Evolutionary conservation across 2,888 invertebrate species (phyloP).

Genomic region (Ennomos quercinarius): DNA sequence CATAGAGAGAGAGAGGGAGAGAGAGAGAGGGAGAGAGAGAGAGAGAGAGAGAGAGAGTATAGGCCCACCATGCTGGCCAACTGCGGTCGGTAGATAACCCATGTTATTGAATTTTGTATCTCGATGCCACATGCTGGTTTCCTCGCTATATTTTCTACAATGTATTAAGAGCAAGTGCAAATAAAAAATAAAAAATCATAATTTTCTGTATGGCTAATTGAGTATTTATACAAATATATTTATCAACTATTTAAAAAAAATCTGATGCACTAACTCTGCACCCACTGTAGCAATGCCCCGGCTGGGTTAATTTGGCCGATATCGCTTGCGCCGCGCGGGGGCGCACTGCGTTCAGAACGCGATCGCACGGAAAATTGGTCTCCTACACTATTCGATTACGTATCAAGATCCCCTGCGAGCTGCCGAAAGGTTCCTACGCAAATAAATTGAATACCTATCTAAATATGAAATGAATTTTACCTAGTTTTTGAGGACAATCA

Average conservation of each 20-base stretch:
- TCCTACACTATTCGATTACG: conserved; percentile 76
- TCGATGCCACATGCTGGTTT: too few relatives aligned
- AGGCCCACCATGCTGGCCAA: too few relatives aligned
- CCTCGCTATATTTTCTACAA: too few relatives aligned
- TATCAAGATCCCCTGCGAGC: conserved; percentile 72
- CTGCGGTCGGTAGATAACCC: too few relatives aligned
- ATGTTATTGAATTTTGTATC: too few relatives aligned
- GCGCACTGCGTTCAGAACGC: conserved; percentile 55
- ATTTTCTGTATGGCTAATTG: too few relatives aligned
- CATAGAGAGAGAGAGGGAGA: too few relatives aligned
- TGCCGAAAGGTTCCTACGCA: conserved; percentile 49
- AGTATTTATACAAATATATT: too few relatives aligned
- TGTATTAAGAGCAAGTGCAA: too few relatives aligned
- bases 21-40: too few relatives aligned
- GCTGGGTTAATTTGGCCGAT: conserved; percentile 76
- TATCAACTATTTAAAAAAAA: background rate
- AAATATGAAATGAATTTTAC: conserved; percentile 36
- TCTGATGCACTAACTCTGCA: conserved; percentile 34
- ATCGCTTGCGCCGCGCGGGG: conserved; percentile 59
- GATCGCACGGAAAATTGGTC: conserved; percentile 81
- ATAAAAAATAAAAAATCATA: too few relatives aligned
- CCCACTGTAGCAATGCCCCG: conserved; percentile 57
- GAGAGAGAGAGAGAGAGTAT: too few relatives aligned
- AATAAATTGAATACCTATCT: conserved; percentile 61
- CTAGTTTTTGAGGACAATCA: background rate